A percentile compares a stretch with the other conserved stretches of the same genome.
These are phyloP conservation scores for Thalassoma bifasciatum DNA, from an alignment of 2,113 vertebrate species.

Conservation along the genomic window DNA sequence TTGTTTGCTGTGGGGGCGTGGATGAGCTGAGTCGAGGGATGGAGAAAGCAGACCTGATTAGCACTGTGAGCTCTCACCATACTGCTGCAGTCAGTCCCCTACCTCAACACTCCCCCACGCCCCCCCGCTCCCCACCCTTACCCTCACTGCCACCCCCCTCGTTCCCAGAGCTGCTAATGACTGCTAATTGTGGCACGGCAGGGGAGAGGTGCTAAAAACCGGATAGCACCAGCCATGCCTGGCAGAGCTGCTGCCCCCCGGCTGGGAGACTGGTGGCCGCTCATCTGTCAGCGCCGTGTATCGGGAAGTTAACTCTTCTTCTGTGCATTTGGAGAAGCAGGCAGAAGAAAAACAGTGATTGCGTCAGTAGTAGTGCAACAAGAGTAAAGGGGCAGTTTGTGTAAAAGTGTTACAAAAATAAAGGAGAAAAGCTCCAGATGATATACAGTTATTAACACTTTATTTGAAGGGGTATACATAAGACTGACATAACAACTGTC, in stretches of 20 bases:
- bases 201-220: constrained; percentile 64
- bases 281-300: constrained; percentile 59
- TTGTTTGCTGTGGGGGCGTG: constrained; percentile 24
- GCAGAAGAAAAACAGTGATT: constrained; percentile 37
- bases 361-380: background rate
- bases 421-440: no score
- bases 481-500: no score
- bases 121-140: background rate
- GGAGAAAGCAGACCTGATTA: constrained; percentile 63
- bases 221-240: constrained; percentile 57
- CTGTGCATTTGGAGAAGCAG: constrained; percentile 42
- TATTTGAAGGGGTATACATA: no score
- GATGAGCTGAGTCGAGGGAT: constrained; percentile 34
- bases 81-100: constrained; percentile 52
- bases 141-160: background rate
- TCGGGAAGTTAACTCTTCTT: constrained; percentile 59
- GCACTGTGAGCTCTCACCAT: constrained; percentile 38
- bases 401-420: background rate
- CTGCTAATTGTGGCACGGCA: constrained; percentile 78
- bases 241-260: constrained; percentile 36
- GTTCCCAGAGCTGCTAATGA: constrained; percentile 77
- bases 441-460: no score
- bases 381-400: background rate
- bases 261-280: constrained; percentile 57
- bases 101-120: constrained; percentile 25